These are phyloP conservation scores for Cantharis rustica DNA, from an alignment of 2,888 invertebrate genomes.

Conservation along the genomic window DNA sequence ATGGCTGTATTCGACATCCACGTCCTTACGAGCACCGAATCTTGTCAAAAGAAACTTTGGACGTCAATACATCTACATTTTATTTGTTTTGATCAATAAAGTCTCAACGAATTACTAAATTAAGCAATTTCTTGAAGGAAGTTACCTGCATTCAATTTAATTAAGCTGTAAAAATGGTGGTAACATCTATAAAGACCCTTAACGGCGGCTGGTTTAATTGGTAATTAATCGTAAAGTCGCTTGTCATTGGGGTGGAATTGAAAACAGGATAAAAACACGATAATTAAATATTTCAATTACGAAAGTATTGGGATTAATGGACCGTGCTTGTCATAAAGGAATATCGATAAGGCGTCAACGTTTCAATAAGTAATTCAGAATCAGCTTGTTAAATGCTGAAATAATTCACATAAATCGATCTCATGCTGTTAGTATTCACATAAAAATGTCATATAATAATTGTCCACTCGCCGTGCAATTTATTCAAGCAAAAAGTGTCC, in stretches of 20 bases:
- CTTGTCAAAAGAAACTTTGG: background rate
- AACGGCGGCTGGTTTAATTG: background rate
- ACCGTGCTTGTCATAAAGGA: background rate
- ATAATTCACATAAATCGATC: background rate
- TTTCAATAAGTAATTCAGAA: background rate
- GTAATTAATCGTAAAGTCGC: background rate
- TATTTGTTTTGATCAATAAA: background rate
- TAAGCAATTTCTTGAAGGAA: background rate
- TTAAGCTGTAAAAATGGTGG: background rate
- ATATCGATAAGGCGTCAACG: background rate
- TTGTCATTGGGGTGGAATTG: background rate
- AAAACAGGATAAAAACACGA: background rate
- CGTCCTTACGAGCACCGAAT: background rate
- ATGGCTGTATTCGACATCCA: background rate
- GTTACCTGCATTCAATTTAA: background rate
- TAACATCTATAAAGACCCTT: background rate
- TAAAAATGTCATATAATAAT: background rate
- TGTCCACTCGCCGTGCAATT: background rate
- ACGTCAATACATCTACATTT: background rate
- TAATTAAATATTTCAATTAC: background rate
- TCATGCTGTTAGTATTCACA: background rate
- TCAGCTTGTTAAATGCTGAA: background rate
- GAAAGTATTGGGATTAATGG: background rate
- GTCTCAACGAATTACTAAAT: background rate
- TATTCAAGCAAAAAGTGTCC: background rate